These are phyloP conservation scores for Arvicanthis niloticus DNA, from an alignment of 2,113 vertebrate species.

Conservation along the genomic window DNA sequence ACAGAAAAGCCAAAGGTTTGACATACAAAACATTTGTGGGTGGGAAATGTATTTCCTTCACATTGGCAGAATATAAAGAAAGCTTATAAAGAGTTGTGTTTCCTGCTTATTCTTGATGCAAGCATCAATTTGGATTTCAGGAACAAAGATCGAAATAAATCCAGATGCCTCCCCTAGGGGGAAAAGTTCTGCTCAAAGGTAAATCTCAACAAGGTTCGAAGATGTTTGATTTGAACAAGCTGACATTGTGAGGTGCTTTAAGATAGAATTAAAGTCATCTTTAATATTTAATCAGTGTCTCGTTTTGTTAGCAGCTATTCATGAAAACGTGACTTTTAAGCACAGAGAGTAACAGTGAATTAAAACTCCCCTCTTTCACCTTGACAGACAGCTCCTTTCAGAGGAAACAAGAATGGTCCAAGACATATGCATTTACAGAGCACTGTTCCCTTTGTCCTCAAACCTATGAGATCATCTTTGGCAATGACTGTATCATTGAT, in stretches of 20 bases:
- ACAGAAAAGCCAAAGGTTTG: background rate
- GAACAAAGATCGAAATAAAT: slow-evolving; percentile 54
- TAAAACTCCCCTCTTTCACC: slow-evolving; percentile 63
- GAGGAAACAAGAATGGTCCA: slow-evolving; percentile 36
- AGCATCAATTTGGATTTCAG: slow-evolving; percentile 54
- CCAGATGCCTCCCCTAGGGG: background rate
- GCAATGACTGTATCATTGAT: slow-evolving; percentile 68
- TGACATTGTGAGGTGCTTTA: slow-evolving; percentile 54
- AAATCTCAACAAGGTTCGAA: slow-evolving; percentile 58
- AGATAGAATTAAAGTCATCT: slow-evolving; percentile 57
- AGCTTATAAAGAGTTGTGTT: background rate
- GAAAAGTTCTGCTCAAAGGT: slow-evolving; percentile 2
- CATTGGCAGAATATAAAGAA: background rate
- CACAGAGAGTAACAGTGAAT: background rate
- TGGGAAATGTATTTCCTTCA: background rate
- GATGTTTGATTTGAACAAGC: background rate
- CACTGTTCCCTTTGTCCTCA: slow-evolving; percentile 70
- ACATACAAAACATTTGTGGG: background rate
- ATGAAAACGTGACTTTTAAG: slow-evolving; percentile 49
- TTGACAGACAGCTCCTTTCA: slow-evolving; percentile 36
- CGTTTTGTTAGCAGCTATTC: slow-evolving; percentile 53
- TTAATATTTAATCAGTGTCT: slow-evolving; percentile 62
- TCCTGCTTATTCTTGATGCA: background rate
- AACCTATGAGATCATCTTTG: slow-evolving; percentile 80
- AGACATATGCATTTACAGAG: slow-evolving; percentile 58